Evolutionary conservation across 2,888 invertebrate genomes (phyloP), one percentile per base, ranked within the genome.

Genomic region (Copidosoma aretas): DNA sequence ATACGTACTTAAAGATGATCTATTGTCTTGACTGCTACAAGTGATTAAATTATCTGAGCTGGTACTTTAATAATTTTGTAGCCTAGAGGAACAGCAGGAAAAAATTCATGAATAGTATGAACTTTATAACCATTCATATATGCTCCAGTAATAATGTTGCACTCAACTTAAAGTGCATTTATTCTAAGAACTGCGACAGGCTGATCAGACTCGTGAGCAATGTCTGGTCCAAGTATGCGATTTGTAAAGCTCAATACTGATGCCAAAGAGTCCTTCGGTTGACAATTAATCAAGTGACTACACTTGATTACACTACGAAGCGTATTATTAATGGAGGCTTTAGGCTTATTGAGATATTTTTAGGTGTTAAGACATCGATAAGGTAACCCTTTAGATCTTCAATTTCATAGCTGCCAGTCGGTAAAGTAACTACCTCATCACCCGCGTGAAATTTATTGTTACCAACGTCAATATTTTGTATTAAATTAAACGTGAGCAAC

Each of bases 231-330:
- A 0, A 74, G 51, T 24, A 52, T 41, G 3, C 71, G 65, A 12
- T 66, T 49, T 22, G 61, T 68, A 52, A 73, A 73, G 17, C 74
- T 70, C 10, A 75, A 59, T 1, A 74, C 24, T 60, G 60, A n/a
- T 19, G 66, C 68, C 41, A 72, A 72, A 0, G 71, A 73, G 43
- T 74, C 70, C n/a, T 52, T 17, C 0, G 67, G 71, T 21, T 21
- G 12, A 53, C 73, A 75, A 68, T 73, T 61, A 19, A 73, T 71
- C 8, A 10, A 14, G 14, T 62, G 19, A 59, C 68, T 60, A 25
- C 71, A 71, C 24, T 64, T 61, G 22, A 73, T 69, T 19, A 46
- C 62, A 8, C 32, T 32, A 8, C 8, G 32, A 32, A 32, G 32
- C 32, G 32, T 32, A 32, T 32, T 32, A 32, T 70, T 72, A 46